Evolutionary conservation across 2,888 invertebrate species (phyloP).

Genomic region (Troides helena): DNA sequence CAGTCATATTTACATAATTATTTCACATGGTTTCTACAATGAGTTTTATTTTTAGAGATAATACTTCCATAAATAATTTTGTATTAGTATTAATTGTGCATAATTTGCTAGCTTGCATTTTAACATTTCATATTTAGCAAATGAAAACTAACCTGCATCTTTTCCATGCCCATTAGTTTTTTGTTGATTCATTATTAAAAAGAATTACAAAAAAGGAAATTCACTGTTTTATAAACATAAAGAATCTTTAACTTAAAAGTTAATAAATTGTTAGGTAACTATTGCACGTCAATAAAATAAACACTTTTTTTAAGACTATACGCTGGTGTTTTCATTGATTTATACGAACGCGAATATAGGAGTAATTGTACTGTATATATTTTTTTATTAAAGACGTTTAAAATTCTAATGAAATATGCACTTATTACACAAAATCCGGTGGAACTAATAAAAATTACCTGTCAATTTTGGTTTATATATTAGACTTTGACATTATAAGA

Average conservation of each 20-base stretch:
- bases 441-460: not conserved
- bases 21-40: too few species aligned
- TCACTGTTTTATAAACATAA: not conserved
- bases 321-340: not conserved
- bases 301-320: not conserved
- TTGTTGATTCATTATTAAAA: constrained; percentile 21
- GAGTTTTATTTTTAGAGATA: not conserved
- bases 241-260: not conserved
- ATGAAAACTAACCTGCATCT: constrained; percentile 47
- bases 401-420: too few species aligned
- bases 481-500: constrained; percentile 9
- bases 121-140: not conserved
- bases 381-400: not conserved
- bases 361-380: not conserved
- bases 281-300: not conserved
- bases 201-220: not conserved
- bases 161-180: constrained; percentile 36
- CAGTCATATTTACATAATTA: too few species aligned
- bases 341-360: not conserved
- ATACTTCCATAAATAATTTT: not conserved
- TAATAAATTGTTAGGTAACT: not conserved
- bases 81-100: too few species aligned
- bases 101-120: too few species aligned
- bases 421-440: not conserved
- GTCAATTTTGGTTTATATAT: not conserved